Evolutionary conservation across 2,113 vertebrate genomes (phyloP), one percentile per base, ranked within the genome.

Genomic region (Calypte anna): DNA sequence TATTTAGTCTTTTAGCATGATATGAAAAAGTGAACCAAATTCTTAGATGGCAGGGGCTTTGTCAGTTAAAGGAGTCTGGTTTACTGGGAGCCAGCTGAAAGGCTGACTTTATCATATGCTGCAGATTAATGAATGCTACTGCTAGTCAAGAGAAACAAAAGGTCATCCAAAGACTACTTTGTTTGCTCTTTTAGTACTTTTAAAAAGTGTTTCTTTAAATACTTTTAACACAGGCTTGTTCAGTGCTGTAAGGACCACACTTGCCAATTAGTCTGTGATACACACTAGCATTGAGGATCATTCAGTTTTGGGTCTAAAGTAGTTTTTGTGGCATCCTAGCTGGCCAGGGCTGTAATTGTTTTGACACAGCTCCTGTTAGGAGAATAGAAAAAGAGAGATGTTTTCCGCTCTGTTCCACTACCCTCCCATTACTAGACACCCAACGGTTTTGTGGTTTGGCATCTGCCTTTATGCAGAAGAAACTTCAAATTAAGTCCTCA

Each of bases 1-100:
- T 97, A 97, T 97, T 97, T 97, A 96, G 96, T 90, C 93, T 97
- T 97, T 97, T 97, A 96, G 94, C 79, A 91, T 91, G 79, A 97
- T 95, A 91, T 97, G 95, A 96, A 94, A 95, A 97, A 95, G 81
- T 88, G 85, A 97, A 97, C 92, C 66, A 83, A 95, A 95, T 96
- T 96, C 94, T 91, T 96, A 82, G 90, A 96, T 95, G 94, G 91
- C 94, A 96, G 88, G 54, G 83, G 58, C 76, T 97, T 94, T 95
- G 91, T 86, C 91, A 95, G 62, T 95, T 96, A 97, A 95, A 96
- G 86, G 17, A 90, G 68, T 82, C 58, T 58, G 68, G 43, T 96
- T 96, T 94, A 68, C 62, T 77, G 81, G 76, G 66, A 96, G 86
- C 83, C 94, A 94, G 89, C 46, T 88, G 90, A 95, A 95, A 73